Evolutionary conservation across 2,113 vertebrate species (phyloP).

Genomic region (Numenius arquata): DNA sequence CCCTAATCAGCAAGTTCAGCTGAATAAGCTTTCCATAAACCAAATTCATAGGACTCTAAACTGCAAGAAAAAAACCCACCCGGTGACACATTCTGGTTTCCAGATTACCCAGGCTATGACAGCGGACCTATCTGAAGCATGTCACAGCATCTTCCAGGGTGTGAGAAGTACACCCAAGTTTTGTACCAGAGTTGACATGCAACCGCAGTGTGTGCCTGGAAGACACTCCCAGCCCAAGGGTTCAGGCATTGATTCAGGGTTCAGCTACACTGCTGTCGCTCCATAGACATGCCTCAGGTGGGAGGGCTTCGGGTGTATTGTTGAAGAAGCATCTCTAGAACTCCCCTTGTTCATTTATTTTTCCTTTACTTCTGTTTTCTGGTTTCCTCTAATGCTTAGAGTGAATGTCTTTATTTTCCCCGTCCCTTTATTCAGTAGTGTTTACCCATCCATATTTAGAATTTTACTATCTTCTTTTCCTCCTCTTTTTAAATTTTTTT

Average conservation of each 20-base stretch:
- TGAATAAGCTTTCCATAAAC: not conserved
- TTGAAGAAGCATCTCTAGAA: not conserved
- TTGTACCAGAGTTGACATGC: not conserved
- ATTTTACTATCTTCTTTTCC: not conserved
- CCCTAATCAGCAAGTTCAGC: not conserved
- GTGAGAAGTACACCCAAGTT: not conserved
- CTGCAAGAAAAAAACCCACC: not conserved
- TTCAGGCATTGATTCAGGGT: not conserved
- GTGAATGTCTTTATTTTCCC: not conserved
- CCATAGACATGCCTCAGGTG: not conserved
- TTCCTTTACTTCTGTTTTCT: not conserved
- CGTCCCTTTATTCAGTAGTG: not conserved
- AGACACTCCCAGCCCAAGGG: not conserved
- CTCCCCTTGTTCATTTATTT: not conserved
- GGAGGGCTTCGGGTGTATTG: not conserved
- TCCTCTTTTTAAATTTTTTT: not conserved
- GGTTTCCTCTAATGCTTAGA: not conserved
- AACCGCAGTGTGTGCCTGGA: not conserved
- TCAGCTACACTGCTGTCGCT: not conserved
- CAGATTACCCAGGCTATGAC: not conserved
- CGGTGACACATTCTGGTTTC: not conserved
- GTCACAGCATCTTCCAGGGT: not conserved
- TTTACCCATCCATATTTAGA: not conserved
- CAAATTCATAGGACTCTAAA: not conserved
- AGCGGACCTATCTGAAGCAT: not conserved